Conservation (phyloP, 1,140 invertebrate species). For the Lethrus apterus region DNA sequence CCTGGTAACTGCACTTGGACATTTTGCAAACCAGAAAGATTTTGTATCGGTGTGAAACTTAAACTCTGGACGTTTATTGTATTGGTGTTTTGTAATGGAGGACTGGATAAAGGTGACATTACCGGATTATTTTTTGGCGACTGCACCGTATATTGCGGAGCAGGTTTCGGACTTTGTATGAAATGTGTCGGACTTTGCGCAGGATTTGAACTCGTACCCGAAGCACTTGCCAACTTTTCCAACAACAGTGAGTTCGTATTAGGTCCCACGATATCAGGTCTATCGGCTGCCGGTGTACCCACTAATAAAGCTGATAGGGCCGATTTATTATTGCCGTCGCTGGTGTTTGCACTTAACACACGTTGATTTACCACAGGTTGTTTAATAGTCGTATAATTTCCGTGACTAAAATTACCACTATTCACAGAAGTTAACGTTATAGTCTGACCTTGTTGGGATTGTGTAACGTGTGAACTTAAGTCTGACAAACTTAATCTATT, state of each 20-base stretch:
- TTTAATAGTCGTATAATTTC: constrained; percentile 32
- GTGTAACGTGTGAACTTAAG: constrained; percentile 32
- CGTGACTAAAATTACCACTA: constrained; percentile 24
- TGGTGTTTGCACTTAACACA: constrained; percentile 20
- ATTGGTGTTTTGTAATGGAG: constrained; percentile 44
- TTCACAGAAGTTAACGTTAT: constrained; percentile 35
- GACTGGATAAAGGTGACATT: constrained; percentile 52
- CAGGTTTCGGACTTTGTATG: constrained; percentile 27
- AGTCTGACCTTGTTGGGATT: constrained; percentile 30
- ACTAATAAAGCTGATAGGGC: constrained; percentile 32
- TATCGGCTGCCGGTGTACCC: constrained; percentile 54
- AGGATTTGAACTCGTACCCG: constrained; percentile 26
- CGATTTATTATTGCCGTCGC: constrained; percentile 20
- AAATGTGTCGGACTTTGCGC: constrained; percentile 25
- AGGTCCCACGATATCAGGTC: constrained; percentile 47
- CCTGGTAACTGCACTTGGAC: constrained; percentile 73
- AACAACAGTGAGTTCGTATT: constrained; percentile 47
- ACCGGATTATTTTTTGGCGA: constrained; percentile 31
- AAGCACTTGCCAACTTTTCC: constrained; percentile 49
- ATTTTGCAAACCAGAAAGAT: constrained; percentile 69
- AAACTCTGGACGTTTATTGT: constrained; percentile 63
- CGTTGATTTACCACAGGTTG: constrained; percentile 28
- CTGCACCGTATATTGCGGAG: constrained; percentile 28
- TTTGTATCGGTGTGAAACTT: constrained; percentile 67
- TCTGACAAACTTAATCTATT: constrained; percentile 24